Conservation (phyloP, 2,888 invertebrate species). For the Amphipoea lucens region DNA sequence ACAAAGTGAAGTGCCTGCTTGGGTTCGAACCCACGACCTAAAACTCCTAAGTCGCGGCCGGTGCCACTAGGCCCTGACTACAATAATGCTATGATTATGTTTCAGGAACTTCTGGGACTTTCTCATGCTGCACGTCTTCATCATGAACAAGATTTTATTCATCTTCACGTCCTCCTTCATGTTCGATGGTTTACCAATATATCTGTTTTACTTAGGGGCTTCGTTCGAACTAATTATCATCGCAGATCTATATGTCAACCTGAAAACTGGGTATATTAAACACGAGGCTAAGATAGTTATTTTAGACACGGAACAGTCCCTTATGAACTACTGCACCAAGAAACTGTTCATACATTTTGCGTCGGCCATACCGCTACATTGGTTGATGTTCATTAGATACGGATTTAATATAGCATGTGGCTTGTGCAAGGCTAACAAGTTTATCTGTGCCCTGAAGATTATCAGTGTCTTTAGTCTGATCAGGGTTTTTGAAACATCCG, state of each 20-base stretch:
- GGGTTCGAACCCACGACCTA: not conserved
- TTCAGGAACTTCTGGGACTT: conserved; percentile 56
- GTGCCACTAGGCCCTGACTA: not conserved
- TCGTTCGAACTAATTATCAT: conserved; percentile 49
- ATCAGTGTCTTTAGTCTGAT: conserved; percentile 40
- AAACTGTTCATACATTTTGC: conserved; percentile 40
- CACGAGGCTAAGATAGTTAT: conserved; percentile 34
- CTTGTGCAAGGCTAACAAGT: conserved; percentile 47
- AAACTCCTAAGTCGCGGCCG: not conserved
- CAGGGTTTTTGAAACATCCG: conserved; percentile 42
- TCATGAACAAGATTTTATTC: conserved; percentile 49
- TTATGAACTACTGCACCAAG: conserved; percentile 27
- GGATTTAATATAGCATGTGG: conserved; percentile 34
- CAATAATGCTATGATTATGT: not conserved
- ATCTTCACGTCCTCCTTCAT: conserved; percentile 46
- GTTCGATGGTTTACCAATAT: conserved; percentile 23
- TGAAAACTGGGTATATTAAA: conserved; percentile 52
- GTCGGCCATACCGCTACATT: conserved; percentile 43
- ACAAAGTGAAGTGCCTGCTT: not conserved
- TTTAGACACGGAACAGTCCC: conserved; percentile 12
- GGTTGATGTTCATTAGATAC: conserved; percentile 48
- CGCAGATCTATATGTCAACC: conserved; percentile 42
- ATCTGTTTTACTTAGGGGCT: conserved; percentile 22
- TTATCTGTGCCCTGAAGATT: conserved; percentile 39
- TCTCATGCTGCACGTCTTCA: conserved; percentile 47